phyloP scores from a whole-genome alignment of 1,140 invertebrate species.

The Popillia japonica region DNA sequence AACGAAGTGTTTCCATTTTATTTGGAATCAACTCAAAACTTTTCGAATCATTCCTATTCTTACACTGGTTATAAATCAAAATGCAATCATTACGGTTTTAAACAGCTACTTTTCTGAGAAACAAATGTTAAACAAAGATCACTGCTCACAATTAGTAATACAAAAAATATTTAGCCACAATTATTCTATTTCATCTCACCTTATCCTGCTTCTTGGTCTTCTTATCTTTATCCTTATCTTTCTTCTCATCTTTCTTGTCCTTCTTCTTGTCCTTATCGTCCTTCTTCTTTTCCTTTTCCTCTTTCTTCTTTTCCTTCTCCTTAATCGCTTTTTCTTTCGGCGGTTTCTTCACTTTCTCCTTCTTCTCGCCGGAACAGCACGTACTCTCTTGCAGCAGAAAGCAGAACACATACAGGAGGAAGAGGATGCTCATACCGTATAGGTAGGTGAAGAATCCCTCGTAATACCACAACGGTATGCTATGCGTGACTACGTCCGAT shows the following conservation, averaged over 20 bases:
- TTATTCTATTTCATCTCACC: conserved; percentile 51
- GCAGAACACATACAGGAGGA: conserved; percentile 95
- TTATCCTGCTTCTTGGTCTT: conserved; percentile 69
- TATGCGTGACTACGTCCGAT: conserved; percentile 91
- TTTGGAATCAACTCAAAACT: too few species aligned
- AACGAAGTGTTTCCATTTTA: too few species aligned
- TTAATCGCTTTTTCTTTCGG: conserved; percentile 65
- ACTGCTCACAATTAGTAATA: conserved; percentile 1
- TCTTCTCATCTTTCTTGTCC: conserved; percentile 72
- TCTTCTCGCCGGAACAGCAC: conserved; percentile 75
- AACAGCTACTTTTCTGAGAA: not conserved
- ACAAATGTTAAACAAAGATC: conserved; percentile 15
- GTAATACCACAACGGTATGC: conserved; percentile 89
- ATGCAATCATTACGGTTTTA: not conserved
- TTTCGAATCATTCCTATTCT: too few species aligned
- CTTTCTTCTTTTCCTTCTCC: conserved; percentile 72
- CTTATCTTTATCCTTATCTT: conserved; percentile 66
- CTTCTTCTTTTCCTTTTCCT: conserved; percentile 72
- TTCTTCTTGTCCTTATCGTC: conserved; percentile 66
- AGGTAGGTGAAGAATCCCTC: conserved; percentile 98
- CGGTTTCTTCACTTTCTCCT: conserved; percentile 61
- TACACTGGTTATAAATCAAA: too few species aligned
- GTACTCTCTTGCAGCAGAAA: conserved; percentile 93
- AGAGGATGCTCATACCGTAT: conserved; percentile 93
- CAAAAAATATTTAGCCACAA: not conserved